Evolutionary conservation across 2,797 vertebrate genomes (phyloP), one percentile per base, ranked within the genome.

Genomic region (Nannoperca obscura): DNA sequence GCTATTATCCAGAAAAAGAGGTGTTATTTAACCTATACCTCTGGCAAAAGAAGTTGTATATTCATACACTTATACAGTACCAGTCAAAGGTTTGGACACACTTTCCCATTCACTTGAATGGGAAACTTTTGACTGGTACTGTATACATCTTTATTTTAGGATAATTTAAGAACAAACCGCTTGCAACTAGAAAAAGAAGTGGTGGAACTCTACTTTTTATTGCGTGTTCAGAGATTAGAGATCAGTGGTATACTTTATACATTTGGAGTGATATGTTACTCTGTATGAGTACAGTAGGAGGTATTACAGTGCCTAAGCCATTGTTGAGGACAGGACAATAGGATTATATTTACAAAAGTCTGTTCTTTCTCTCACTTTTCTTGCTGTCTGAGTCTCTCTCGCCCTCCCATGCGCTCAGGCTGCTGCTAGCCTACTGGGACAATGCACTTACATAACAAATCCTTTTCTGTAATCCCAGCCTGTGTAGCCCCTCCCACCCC

Each of bases 371-470:
- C 68, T 81, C 67, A 49, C 74, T 82, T 83, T 78, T 82, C 68
- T 74, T 58, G 38, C 66, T 55, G 64, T 66, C 42, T 79, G 67
- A 72, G 76, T 67, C 50, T 70, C 78, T 57, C 66, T 78, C 14
- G 4, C 50, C 80, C 49, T 78, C 74, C 55, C 66, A 62, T 64
- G 58, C 8, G 17, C 58, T 54, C 80, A 40, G 61, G 27, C 75
- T 71, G 83, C 85, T 69, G 75, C 63, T 46, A 20, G 78, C 87
- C 89, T 87, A 81, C 83, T 89, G 86, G 86, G 92, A 93, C 86
- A 91, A 90, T 83, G 68, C 76, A 78, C 90, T 96, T 96, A 93
- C 93, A 91, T 96, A 96, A 96, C 90, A 79, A 88, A 78, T 90
- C 22, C 90, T 65, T 70, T 61, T 75, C 69, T 88, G 75, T 89